Evolutionary conservation across 2,888 invertebrate genomes (phyloP).

Genomic region (Cosmia trapezina): DNA sequence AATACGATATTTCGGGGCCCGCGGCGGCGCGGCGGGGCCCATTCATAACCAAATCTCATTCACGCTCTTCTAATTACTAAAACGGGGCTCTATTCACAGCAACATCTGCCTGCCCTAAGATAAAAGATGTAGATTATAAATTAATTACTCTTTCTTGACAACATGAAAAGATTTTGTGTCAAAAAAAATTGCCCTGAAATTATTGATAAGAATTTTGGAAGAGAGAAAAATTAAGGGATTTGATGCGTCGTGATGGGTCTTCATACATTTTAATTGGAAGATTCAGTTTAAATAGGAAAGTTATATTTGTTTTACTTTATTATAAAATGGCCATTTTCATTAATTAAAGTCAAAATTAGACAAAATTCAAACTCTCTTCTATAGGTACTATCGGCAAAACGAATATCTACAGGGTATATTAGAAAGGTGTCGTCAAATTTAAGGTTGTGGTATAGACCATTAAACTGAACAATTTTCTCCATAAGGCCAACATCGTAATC

Average conservation of each 20-base stretch:
- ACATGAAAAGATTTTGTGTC: conserved; percentile 49
- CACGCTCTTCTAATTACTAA: conserved; percentile 61
- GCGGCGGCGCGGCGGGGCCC: conserved; percentile 7
- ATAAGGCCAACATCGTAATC: no score
- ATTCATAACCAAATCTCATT: conserved; percentile 65
- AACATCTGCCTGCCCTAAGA: conserved; percentile 46
- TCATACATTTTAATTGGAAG: not conserved
- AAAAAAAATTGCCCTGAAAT: conserved; percentile 33
- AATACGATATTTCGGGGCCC: conserved; percentile 52
- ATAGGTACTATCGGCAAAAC: not conserved
- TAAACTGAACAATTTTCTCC: no score
- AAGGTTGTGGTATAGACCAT: no score
- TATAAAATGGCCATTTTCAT: not conserved
- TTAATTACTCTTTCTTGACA: conserved; percentile 63
- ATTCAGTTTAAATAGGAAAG: not conserved
- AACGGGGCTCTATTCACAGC: conserved; percentile 60
- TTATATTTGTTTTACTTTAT: not conserved
- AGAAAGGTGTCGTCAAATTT: no score
- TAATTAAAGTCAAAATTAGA: not conserved
- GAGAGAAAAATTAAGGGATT: not conserved
- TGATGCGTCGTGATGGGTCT: not conserved
- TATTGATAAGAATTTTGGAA: conserved; percentile 17
- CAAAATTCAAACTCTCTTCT: not conserved
- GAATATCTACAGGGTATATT: no score
- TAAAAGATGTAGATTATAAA: conserved; percentile 61